Conservation (phyloP, 1,140 invertebrate genomes). For the Habropoda laboriosa region DNA sequence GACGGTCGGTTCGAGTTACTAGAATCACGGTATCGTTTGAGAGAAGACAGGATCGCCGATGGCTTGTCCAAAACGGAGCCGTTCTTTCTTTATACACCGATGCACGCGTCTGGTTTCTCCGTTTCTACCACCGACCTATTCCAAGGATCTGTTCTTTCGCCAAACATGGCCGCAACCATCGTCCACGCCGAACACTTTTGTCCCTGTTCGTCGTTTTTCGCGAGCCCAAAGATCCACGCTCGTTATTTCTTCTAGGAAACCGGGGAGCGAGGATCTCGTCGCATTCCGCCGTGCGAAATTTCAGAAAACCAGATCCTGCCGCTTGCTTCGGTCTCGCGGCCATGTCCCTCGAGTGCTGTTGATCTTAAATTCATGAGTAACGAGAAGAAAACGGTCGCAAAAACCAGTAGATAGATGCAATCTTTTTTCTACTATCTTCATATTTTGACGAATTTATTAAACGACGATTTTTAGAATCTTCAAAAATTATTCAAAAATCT, state of each 20-base stretch:
- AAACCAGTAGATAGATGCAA: too few relatives aligned
- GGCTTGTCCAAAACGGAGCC: neutral
- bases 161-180: constrained; percentile 56
- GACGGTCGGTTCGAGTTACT: neutral
- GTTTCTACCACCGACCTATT: constrained; percentile 38
- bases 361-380: neutral
- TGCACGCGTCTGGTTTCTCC: neutral
- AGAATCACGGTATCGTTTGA: neutral
- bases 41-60: neutral
- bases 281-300: constrained; percentile 30
- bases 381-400: neutral
- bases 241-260: constrained; percentile 61
- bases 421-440: neutral
- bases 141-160: constrained; percentile 51
- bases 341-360: neutral
- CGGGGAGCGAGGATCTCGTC: constrained; percentile 1
- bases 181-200: constrained; percentile 47
- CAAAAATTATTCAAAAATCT: too few relatives aligned
- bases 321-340: neutral
- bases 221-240: constrained; percentile 43
- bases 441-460: too few relatives aligned
- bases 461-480: too few relatives aligned
- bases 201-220: constrained; percentile 49
- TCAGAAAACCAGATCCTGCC: constrained; percentile 34
- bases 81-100: neutral